Conservation (phyloP, 2,113 vertebrate genomes). For the Rhodinocichla rosea region DNA sequence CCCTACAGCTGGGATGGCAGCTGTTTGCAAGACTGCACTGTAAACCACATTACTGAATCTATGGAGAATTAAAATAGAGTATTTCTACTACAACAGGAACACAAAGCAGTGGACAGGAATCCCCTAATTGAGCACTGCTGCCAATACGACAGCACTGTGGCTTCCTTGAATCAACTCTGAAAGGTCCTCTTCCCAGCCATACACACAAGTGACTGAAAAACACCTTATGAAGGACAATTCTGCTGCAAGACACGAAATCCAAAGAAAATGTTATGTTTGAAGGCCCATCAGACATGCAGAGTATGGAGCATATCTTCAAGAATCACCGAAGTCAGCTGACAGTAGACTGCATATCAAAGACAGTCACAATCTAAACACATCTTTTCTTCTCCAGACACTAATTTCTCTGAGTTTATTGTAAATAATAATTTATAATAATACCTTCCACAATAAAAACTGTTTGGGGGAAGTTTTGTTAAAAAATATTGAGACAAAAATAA, state of each 20-base stretch:
- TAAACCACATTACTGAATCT: background rate
- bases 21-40: background rate
- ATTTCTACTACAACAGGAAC: background rate
- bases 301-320: background rate
- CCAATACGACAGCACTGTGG: background rate
- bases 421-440: background rate
- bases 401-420: background rate
- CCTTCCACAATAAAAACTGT: background rate
- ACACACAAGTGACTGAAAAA: background rate
- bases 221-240: background rate
- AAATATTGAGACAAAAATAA: background rate
- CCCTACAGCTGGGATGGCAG: background rate
- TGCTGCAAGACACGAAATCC: background rate
- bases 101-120: background rate
- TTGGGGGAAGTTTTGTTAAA: background rate
- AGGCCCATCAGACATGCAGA: background rate
- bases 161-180: background rate
- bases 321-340: background rate
- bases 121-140: background rate
- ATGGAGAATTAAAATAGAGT: background rate
- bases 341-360: slow-evolving; percentile 4
- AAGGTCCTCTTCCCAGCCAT: background rate
- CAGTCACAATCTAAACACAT: background rate
- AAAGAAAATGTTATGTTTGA: background rate
- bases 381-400: background rate